phyloP scores from a whole-genome alignment of 2,888 invertebrate species.

The Erebia ligea region DNA sequence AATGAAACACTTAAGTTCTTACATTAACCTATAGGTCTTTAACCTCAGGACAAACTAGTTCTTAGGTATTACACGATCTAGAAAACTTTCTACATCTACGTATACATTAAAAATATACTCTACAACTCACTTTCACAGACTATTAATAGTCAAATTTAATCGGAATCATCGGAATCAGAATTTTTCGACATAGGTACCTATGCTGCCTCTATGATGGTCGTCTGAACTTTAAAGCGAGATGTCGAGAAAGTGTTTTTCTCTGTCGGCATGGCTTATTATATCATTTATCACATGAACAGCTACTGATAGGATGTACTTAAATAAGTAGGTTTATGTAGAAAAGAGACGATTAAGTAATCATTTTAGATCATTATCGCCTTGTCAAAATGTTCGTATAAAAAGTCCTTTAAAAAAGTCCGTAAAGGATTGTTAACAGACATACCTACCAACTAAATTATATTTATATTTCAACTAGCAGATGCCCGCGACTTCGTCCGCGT shows the following conservation, averaged over 20 bases:
- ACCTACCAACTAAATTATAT: too few species aligned
- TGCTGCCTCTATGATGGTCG: neutral
- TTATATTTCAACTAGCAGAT: too few species aligned
- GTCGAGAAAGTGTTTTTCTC: conserved; percentile 12
- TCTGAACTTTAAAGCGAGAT: neutral
- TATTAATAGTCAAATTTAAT: conserved; percentile 1
- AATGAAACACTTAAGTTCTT: neutral
- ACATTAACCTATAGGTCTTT: neutral
- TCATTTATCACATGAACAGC: too few species aligned
- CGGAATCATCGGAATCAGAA: neutral
- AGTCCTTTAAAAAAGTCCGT: too few species aligned
- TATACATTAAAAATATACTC: neutral
- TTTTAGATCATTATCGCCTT: too few species aligned
- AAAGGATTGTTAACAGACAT: too few species aligned
- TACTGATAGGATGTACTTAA: too few species aligned
- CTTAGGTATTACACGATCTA: conserved; percentile 13
- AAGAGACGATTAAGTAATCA: too few species aligned
- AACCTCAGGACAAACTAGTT: conserved; percentile 10
- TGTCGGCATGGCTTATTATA: neutral
- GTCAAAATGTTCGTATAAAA: too few species aligned
- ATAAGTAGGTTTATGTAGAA: too few species aligned
- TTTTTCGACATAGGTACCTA: neutral
- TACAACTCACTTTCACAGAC: conserved; percentile 9
- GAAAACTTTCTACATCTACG: conserved; percentile 14
- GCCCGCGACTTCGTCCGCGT: too few species aligned